Base-by-base conservation (phyloP, 2,113 vertebrate species). In the Corvus hawaiiensis region DNA sequence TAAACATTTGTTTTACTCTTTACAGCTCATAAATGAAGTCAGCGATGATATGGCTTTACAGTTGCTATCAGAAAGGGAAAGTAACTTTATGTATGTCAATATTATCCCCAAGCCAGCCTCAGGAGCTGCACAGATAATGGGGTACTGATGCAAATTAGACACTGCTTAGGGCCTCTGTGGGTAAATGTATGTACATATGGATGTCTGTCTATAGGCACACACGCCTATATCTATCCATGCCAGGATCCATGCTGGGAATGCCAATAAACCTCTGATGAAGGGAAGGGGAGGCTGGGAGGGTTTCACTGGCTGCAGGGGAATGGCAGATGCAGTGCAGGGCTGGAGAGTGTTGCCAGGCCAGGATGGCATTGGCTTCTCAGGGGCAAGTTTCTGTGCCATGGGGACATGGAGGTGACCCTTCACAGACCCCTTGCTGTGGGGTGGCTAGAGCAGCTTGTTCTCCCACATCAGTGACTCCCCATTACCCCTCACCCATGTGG, bases 1-100 rank as follows among this genome's bases (percentile, higher is more conserved):
- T 88, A 90, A 94, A 80, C 44, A 73, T 93, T 83, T 85, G 52
- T 92, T 90, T 88, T 48, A 81, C 64, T 27, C 80, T 92, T 95
- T 66, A 24, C 68, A 89, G 68, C 56, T 92, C 7, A 5, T 81
- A 84, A 81, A 55, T 41, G n/a, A 78, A 86, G 72, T 26, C 72
- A 39, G 73, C 4, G 6, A 32, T 46, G 81, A 37, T 24, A 35
- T 0, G 22, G 52, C 21, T 23, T 84, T 74, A 11, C 73, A 30
- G 63, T 23, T 33, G 46, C 73, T 77, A 26, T 66, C 1, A 0
- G 67, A 37, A 82, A 64, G 58, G 11, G 44, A 87, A 80, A 79
- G 59, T 5, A 58, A 35, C 67, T 80, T 77, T 32, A 24, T 13
- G 4, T 27, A 24, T 75, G 49, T 54, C 83, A 54, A 8, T 62